A percentile compares a stretch with the other conserved stretches of the same genome.
phyloP scores from a whole-genome alignment of 2,888 invertebrate genomes.

The Hypomecis punctinalis region DNA sequence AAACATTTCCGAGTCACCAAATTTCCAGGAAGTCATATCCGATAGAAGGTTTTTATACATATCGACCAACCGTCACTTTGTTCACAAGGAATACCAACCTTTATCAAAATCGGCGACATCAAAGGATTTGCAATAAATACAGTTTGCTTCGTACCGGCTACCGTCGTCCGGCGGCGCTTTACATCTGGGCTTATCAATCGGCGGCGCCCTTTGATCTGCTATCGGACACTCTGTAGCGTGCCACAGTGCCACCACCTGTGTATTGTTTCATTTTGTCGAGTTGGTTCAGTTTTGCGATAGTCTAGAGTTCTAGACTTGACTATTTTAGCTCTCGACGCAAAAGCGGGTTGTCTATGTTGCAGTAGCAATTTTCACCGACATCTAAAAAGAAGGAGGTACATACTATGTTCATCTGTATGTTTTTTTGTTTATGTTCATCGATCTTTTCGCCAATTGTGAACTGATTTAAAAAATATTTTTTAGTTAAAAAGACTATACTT shows the following conservation, averaged over 20 bases:
- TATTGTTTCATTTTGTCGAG: conserved; percentile 52
- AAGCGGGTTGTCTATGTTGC: too few species aligned
- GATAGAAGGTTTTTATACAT: conserved; percentile 21
- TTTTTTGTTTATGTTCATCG: too few species aligned
- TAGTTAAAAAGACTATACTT: too few species aligned
- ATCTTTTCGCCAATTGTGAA: too few species aligned
- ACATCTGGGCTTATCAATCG: conserved; percentile 64
- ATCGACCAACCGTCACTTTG: conserved; percentile 27
- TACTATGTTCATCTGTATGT: too few species aligned
- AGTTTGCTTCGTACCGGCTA: conserved; percentile 63
- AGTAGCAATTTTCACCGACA: too few species aligned
- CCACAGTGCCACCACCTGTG: conserved; percentile 71
- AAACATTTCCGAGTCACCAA: background rate
- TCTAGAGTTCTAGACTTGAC: conserved; percentile 2
- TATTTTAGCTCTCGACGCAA: too few species aligned
- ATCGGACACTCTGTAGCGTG: conserved; percentile 67
- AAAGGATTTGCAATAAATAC: conserved; percentile 63
- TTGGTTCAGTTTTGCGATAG: conserved; percentile 15
- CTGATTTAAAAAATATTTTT: too few species aligned
- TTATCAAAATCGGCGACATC: conserved; percentile 62
- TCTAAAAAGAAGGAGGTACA: too few species aligned
- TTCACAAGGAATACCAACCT: conserved; percentile 33
- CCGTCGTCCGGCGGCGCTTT: conserved; percentile 65
- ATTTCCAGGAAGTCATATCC: conserved; percentile 11
- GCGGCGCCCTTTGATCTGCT: conserved; percentile 67